Base-by-base conservation (phyloP, 2,797 vertebrate species). In the Neosalanx taihuensis region DNA sequence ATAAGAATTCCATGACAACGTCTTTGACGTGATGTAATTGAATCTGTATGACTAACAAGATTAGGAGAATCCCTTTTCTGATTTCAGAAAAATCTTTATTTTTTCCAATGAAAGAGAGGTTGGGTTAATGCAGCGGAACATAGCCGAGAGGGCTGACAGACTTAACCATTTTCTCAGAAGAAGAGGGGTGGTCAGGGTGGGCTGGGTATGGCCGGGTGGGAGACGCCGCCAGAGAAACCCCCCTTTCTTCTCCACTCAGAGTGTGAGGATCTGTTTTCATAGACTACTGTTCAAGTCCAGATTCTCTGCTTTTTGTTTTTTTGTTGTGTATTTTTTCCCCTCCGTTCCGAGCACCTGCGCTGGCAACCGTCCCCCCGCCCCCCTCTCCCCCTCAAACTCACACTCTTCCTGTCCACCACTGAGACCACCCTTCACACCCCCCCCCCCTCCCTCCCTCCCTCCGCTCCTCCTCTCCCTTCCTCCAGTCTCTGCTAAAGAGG, bases 161-260 rank as follows among this genome's bases (percentile, higher is more conserved):
- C 88, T 93, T 91, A 92, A 93, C 95, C 94, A 96, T 91, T 95
- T 84, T 85, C 82, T 86, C 84, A 78, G 85, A 85, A 92, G 77
- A 76, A 81, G 90, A 95, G 95, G 94, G 94, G 78, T 73, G 72
- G 73, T 79, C 23, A 51, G 75, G 72, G 69, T 77, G 72, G 67
- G 75, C 68, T 5, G 17, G 89, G 84, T 80, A 75, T 78, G 87
- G 81, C 84, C 85, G 85, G 88, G 88, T 92, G 92, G 83, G 90
- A 87, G 17, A 58, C 53, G 82, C 83, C 86, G 74, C 84, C 76
- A 64, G 86, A 86, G 86, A 77, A 86, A 87, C 86, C 77, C 86
- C 89, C 92, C 92, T 90, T 92, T 88, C 90, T 88, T 84, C 83
- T 91, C 87, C 90, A 82, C 83, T 86, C 84, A 67, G 85, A 83